Conservation (phyloP, 1,140 invertebrate species). For the Anthonomus grandis region DNA sequence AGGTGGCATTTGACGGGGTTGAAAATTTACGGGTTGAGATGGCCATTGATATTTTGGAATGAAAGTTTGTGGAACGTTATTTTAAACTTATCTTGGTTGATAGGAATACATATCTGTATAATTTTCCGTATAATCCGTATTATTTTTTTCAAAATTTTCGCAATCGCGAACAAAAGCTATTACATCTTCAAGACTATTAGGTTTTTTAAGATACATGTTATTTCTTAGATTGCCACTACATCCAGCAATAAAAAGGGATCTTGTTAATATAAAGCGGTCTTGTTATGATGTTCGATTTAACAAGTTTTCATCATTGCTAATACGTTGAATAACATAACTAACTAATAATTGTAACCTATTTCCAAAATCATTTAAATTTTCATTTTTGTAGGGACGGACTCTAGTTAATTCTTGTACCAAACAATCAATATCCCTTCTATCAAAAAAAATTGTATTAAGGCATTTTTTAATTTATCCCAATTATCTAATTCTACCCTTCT, state of each 20-base stretch:
- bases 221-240: conserved; percentile 10
- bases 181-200: no score
- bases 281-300: conserved; percentile 5
- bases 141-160: conserved; percentile 16
- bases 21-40: no score
- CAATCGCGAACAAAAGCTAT: conserved; percentile 7
- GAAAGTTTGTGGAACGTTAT: not conserved
- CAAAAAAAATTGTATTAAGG: no score
- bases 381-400: no score
- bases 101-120: no score
- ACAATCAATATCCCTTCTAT: no score
- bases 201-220: conserved; percentile 13
- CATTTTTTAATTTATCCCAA: no score
- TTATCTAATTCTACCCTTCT: no score
- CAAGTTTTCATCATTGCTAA: conserved; percentile 5
- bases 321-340: conserved; percentile 10
- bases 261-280: conserved; percentile 5
- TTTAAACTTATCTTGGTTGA: not conserved
- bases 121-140: not conserved
- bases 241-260: conserved; percentile 14
- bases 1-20: no score
- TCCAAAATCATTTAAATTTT: no score
- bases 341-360: conserved; percentile 4
- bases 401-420: conserved; percentile 3
- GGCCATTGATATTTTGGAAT: not conserved